phyloP scores from a whole-genome alignment of 2,888 invertebrate species.

The Pomacea canaliculata region DNA sequence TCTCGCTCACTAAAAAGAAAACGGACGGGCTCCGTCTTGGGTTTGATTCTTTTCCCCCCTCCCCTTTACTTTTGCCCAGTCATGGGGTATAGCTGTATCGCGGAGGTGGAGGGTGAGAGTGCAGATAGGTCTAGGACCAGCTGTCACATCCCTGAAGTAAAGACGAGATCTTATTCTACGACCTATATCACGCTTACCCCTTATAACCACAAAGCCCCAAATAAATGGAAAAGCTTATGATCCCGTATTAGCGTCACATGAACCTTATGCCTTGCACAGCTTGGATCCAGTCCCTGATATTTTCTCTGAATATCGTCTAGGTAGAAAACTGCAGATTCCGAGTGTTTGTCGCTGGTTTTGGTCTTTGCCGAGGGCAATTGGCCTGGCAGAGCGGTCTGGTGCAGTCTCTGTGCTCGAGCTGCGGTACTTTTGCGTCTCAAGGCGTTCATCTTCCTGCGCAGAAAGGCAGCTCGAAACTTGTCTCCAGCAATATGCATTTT shows the following conservation, averaged over 20 bases:
- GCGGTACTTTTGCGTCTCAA: constrained; percentile 29
- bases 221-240: too few species aligned
- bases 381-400: constrained; percentile 15
- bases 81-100: too few species aligned
- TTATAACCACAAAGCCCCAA: too few species aligned
- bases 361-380: constrained; percentile 12
- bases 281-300: constrained; percentile 24
- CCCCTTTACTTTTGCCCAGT: too few species aligned
- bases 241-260: background rate
- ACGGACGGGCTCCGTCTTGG: too few species aligned
- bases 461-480: constrained; percentile 42
- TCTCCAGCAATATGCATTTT: constrained; percentile 50
- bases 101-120: too few species aligned
- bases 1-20: too few species aligned
- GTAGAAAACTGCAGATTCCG: background rate
- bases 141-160: too few species aligned
- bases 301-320: constrained; percentile 25
- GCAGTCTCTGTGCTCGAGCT: constrained; percentile 1
- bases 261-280: constrained; percentile 24
- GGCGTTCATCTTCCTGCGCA: constrained; percentile 37
- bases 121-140: too few species aligned
- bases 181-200: too few species aligned
- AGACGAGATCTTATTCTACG: too few species aligned
- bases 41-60: too few species aligned
- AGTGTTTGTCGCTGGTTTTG: background rate